Conservation (phyloP, 2,113 vertebrate genomes). For the Taurulus bubalis region DNA sequence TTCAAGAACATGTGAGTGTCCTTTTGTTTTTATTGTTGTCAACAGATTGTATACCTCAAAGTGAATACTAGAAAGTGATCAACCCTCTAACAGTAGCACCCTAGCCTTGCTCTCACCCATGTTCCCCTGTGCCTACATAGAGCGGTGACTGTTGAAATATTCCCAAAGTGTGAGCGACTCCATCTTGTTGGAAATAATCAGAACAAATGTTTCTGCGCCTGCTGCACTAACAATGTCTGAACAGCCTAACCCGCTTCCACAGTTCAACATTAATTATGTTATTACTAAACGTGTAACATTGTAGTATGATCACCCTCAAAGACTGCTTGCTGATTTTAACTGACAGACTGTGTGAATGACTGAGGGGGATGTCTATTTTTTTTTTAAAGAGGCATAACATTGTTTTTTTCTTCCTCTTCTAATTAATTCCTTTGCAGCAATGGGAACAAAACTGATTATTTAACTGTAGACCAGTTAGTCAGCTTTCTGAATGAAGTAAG, state of each 20-base stretch:
- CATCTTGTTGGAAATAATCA: conserved; percentile 50
- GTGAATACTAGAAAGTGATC: neutral
- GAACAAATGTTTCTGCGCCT: conserved; percentile 79
- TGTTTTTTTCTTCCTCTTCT: conserved; percentile 83
- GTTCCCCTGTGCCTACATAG: conserved; percentile 1
- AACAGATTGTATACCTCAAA: neutral
- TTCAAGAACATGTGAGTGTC: conserved; percentile 96
- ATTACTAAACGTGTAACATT: conserved; percentile 53
- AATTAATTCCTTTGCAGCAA: conserved; percentile 99
- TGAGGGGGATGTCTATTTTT: conserved; percentile 61
- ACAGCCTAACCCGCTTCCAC: conserved; percentile 89
- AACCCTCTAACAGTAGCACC: neutral
- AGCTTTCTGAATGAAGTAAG: conserved; percentile 99
- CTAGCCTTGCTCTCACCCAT: neutral
- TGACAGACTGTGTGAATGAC: conserved; percentile 64
- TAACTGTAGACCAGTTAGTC: conserved; percentile 99
- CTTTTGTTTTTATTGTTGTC: neutral
- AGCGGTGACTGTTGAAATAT: conserved; percentile 22
- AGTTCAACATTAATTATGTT: conserved; percentile 84
- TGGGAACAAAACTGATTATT: conserved; percentile 99
- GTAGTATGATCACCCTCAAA: conserved; percentile 34
- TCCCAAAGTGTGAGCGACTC: conserved; percentile 32
- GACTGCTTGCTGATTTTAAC: conserved; percentile 61
- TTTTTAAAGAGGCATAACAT: conserved; percentile 73
- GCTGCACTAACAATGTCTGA: conserved; percentile 91